Base-by-base conservation (phyloP, 1,140 invertebrate species). In the Batillaria attramentaria region DNA sequence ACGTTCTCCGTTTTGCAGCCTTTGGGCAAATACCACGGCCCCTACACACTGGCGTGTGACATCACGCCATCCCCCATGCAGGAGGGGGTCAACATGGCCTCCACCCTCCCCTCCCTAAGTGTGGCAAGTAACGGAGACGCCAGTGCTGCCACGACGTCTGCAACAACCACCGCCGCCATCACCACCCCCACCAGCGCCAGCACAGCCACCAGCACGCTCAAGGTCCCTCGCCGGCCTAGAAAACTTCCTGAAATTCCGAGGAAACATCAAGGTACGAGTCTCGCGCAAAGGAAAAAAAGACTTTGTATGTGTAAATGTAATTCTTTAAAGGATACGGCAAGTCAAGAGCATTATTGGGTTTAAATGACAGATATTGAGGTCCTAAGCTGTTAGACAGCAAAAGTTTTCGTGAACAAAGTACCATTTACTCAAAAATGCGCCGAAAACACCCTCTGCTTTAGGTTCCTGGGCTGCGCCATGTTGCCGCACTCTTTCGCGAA, bases 31-130 rank as follows among this genome's bases (percentile, higher is more conserved):
- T 70, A 70, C 68, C 68, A 42, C 3, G 54, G 73, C 1, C 73
- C 54, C 39, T 75, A 75, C 73, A 75, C 73, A 2, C 43, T 75
- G 57, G 73, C 73, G n/a, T 75, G 73, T 65, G 73, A 60, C 73
- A 50, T 75, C 54, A 75, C 73, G 3, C 73, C 73, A 20, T 75
- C 73, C 4, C 73, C 73, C 5, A 33, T 60, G 20, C 54, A 65
- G 0, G 54, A 62, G 8, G 28, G 62, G 54, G 3, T 37, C 37
- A 62, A 50, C 39, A 41, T 62, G 54, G 73, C 54, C 31, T 41
- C 28, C 57, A 41, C 73, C 4, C n/a, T 75, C 33, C 35, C 73
- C 24, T 31, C 31, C 28, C 31, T 46, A 43, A 73, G 70, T 43
- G 4, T 3, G 20, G 41, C 24, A 41, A n/a, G 0, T 35, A 60